Percentiles rank a stretch among this genome's conserved stretches.
These are phyloP conservation scores for Crypturellus tataupa DNA, from an alignment of 2,797 vertebrate species.

Conservation along the genomic window DNA sequence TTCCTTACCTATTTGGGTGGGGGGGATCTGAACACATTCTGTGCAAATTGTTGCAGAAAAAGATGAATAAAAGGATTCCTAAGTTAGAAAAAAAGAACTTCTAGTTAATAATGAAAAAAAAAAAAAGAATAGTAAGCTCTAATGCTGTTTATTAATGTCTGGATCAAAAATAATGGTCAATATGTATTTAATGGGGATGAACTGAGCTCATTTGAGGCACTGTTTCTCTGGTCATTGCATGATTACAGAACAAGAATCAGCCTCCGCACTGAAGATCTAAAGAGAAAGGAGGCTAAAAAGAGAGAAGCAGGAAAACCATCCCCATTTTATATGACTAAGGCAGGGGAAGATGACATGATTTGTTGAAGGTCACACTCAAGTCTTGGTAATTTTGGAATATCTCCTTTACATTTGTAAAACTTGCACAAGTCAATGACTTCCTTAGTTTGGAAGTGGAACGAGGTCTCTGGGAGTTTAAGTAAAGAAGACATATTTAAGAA, in stretches of 20 bases:
- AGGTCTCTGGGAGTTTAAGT: background rate
- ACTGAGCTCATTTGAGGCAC: background rate
- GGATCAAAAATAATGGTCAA: background rate
- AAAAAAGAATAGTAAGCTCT: background rate
- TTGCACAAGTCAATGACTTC: accelerated
- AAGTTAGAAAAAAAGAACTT: background rate
- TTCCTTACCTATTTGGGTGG: background rate
- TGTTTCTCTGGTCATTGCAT: background rate
- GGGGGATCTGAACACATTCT: background rate
- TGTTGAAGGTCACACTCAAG: background rate
- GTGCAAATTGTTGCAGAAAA: background rate
- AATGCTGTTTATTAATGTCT: background rate
- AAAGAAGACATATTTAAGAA: background rate
- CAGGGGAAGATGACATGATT: background rate
- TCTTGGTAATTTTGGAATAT: background rate
- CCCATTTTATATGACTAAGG: background rate
- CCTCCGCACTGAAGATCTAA: background rate
- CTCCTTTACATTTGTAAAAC: background rate
- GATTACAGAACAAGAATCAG: background rate
- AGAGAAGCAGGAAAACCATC: background rate
- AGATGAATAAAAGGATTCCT: background rate
- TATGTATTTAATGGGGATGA: background rate
- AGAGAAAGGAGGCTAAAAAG: background rate
- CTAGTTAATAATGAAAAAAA: background rate
- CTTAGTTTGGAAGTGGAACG: background rate